These are phyloP conservation scores for Metridium senile DNA, from an alignment of 92 coral and sea anemone genomes.

Conservation along the genomic window DNA sequence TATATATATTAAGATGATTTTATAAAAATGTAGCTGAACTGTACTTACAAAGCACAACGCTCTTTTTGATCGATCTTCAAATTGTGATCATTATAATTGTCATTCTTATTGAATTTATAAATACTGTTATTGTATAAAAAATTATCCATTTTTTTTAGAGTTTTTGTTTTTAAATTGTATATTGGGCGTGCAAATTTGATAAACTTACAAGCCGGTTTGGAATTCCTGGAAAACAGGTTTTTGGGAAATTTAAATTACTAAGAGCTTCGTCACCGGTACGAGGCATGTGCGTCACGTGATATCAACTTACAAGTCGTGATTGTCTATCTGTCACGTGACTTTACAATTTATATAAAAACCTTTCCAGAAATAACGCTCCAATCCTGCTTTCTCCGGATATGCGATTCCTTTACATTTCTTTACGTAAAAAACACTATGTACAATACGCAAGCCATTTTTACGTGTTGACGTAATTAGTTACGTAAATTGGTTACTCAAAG, in stretches of 20 bases:
- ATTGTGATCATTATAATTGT: background rate
- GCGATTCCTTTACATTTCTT: too few relatives aligned
- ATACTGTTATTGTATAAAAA: conserved; percentile 5
- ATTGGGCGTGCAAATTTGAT: background rate
- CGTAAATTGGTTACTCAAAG: background rate
- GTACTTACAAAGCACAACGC: background rate
- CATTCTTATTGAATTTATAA: conserved; percentile 6
- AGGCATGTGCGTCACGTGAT: conserved; percentile 16
- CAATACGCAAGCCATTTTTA: background rate
- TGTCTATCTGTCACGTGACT: background rate
- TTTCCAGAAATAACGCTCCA: background rate
- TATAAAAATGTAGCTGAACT: background rate
- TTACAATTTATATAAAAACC: background rate
- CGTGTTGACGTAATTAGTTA: background rate
- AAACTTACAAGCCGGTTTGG: background rate
- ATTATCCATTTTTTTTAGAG: background rate
- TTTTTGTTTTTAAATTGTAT: background rate
- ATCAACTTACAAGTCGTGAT: background rate
- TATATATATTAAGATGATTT: background rate
- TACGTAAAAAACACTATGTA: background rate
- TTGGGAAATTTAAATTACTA: background rate
- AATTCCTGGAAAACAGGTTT: background rate
- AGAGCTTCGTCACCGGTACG: conserved; percentile 23
- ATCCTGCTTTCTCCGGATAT: too few relatives aligned
- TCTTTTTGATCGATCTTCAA: background rate